These are phyloP conservation scores for Megalonaias nervosa DNA, from an alignment of 1,140 invertebrate genomes.

Conservation along the genomic window DNA sequence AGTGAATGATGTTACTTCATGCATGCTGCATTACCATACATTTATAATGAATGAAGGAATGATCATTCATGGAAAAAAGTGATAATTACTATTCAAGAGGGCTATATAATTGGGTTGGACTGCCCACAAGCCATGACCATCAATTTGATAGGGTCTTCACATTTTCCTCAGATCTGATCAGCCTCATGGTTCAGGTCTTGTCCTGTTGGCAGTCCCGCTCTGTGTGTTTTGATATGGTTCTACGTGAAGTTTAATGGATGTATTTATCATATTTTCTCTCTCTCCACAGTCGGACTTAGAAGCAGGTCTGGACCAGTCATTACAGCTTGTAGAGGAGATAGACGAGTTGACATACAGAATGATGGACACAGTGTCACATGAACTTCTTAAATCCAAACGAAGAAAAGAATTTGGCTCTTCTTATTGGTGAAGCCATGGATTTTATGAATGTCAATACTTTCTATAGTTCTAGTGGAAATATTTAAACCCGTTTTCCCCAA, in stretches of 20 bases:
- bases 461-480: no score
- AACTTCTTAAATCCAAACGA: conserved; percentile 40
- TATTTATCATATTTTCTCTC: conserved; percentile 1
- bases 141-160: not conserved
- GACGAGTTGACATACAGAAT: conserved; percentile 55
- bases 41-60: no score
- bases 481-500: no score
- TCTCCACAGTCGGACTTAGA: conserved; percentile 49
- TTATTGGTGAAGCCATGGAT: conserved; percentile 37
- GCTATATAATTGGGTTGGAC: no score
- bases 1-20: no score
- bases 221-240: not conserved
- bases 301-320: conserved; percentile 50
- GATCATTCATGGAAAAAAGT: no score
- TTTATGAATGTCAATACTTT: no score
- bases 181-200: no score
- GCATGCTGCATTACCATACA: no score
- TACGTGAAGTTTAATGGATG: not conserved
- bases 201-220: not conserved
- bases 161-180: not conserved
- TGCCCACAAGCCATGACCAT: no score
- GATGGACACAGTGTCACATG: conserved; percentile 51
- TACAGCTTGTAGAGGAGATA: conserved; percentile 58
- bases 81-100: no score
- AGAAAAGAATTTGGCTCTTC: conserved; percentile 58